Conservation (phyloP, 2,888 invertebrate species). For the Drosophila atripex region DNA sequence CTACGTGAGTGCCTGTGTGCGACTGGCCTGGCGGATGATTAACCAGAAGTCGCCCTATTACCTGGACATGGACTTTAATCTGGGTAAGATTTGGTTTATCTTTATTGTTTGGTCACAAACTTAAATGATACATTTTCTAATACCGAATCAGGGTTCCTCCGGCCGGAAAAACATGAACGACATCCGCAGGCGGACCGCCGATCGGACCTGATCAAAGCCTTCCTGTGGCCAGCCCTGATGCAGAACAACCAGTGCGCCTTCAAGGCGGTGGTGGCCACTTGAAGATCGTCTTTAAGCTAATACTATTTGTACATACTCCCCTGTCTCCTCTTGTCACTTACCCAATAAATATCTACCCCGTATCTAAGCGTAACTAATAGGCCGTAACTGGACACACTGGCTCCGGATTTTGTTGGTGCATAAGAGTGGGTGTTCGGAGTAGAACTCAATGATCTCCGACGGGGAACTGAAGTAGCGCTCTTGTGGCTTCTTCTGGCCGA, state of each 20-base stretch:
- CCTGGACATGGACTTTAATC: conserved; percentile 89
- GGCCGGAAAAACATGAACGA: conserved; percentile 91
- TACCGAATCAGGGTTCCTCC: conserved; percentile 85
- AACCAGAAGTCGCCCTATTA: conserved; percentile 89
- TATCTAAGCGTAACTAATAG: conserved; percentile 70
- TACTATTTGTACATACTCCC: conserved; percentile 63
- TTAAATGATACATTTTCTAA: neutral
- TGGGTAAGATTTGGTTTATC: conserved; percentile 83
- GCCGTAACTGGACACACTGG: conserved; percentile 75
- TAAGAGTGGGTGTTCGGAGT: conserved; percentile 77
- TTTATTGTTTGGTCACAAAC: neutral
- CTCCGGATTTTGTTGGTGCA: conserved; percentile 82
- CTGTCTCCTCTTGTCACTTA: conserved; percentile 25
- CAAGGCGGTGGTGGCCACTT: conserved; percentile 94
- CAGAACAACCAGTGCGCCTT: conserved; percentile 91
- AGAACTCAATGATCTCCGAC: conserved; percentile 82
- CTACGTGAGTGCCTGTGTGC: conserved; percentile 92
- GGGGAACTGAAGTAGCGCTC: conserved; percentile 81
- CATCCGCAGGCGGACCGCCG: conserved; percentile 91
- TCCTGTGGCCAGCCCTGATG: conserved; percentile 94
- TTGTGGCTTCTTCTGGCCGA: conserved; percentile 81
- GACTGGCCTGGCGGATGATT: conserved; percentile 94
- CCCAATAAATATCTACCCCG: conserved; percentile 57
- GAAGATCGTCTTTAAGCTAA: conserved; percentile 58
- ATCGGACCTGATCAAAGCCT: conserved; percentile 90